phyloP scores from a whole-genome alignment of 2,888 invertebrate genomes.

The Chaetoderma sp. region DNA sequence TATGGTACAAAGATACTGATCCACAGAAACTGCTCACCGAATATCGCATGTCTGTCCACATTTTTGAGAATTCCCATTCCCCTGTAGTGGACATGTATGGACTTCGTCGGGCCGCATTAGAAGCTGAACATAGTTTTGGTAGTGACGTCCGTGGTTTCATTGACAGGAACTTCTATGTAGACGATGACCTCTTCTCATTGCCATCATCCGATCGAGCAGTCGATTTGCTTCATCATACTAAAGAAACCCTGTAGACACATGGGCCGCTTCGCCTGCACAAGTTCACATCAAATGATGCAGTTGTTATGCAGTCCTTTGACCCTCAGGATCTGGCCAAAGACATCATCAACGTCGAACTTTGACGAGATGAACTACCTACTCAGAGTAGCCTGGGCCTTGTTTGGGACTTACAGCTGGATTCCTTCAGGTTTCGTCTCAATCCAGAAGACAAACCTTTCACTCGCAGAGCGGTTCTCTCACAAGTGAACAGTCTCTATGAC shows the following conservation, averaged over 20 bases:
- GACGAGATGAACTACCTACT: not conserved
- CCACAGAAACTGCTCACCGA: slow-evolving; percentile 13
- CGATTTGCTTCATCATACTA: slow-evolving; percentile 15
- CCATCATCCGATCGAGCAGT: slow-evolving; percentile 9
- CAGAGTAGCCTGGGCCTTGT: slow-evolving; percentile 14
- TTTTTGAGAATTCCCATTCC: slow-evolving; percentile 23
- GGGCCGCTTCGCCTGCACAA: slow-evolving; percentile 22
- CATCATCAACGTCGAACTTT: slow-evolving; percentile 2
- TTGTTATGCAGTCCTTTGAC: not conserved
- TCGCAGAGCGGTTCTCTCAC: slow-evolving; percentile 14
- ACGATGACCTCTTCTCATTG: slow-evolving; percentile 20
- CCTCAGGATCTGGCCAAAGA: not conserved
- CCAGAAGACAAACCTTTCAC: slow-evolving; percentile 18
- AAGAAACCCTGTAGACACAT: not conserved
- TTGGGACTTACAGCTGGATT: slow-evolving; percentile 13
- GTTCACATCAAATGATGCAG: not conserved
- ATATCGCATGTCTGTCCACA: slow-evolving; percentile 19
- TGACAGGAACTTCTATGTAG: slow-evolving; percentile 23
- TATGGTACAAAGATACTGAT: slow-evolving; percentile 23
- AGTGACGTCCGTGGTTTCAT: slow-evolving; percentile 15
- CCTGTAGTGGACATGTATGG: slow-evolving; percentile 19
- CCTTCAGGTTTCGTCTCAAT: slow-evolving; percentile 3
- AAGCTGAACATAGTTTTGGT: slow-evolving; percentile 9
- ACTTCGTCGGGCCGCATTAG: slow-evolving; percentile 4
- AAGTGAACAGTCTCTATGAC: slow-evolving; percentile 18